Evolutionary conservation across 2,888 invertebrate genomes (phyloP).

Genomic region (Pegoplata infirma): DNA sequence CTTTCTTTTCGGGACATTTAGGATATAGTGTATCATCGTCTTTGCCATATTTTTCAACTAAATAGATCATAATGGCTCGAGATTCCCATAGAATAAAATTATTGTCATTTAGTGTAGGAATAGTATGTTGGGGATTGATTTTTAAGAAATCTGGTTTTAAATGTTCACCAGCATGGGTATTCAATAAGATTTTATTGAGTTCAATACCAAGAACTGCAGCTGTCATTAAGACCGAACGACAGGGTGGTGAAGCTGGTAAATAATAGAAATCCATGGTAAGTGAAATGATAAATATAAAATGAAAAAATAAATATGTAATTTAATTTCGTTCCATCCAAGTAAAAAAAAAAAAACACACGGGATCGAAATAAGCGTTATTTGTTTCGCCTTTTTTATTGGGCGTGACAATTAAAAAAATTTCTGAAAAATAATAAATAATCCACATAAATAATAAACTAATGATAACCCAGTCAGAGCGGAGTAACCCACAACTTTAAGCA

Average conservation of each 20-base stretch:
- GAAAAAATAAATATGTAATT: too few species aligned
- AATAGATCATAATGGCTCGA: constrained; percentile 88
- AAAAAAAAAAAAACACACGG: too few species aligned
- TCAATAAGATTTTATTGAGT: constrained; percentile 81
- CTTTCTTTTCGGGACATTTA: constrained; percentile 87
- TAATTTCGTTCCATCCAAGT: too few species aligned
- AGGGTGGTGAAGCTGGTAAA: constrained; percentile 82
- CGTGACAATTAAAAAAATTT: too few species aligned
- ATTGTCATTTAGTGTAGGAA: constrained; percentile 91
- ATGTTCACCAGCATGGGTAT: constrained; percentile 83
- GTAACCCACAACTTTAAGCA: too few species aligned
- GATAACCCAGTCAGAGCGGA: too few species aligned
- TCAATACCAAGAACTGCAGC: constrained; percentile 84
- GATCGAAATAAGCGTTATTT: too few species aligned
- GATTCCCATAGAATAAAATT: constrained; percentile 91
- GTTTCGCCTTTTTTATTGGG: too few species aligned
- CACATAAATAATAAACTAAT: too few species aligned
- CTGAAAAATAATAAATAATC: too few species aligned
- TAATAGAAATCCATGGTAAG: too few species aligned
- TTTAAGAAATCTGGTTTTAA: constrained; percentile 84
- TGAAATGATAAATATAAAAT: too few species aligned
- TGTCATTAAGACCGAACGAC: constrained; percentile 82
- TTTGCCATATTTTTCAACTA: constrained; percentile 89
- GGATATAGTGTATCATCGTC: constrained; percentile 87
- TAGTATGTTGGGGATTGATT: constrained; percentile 89